Conservation (phyloP, 2,888 invertebrate genomes). For the Brachyopa scutellaris region DNA sequence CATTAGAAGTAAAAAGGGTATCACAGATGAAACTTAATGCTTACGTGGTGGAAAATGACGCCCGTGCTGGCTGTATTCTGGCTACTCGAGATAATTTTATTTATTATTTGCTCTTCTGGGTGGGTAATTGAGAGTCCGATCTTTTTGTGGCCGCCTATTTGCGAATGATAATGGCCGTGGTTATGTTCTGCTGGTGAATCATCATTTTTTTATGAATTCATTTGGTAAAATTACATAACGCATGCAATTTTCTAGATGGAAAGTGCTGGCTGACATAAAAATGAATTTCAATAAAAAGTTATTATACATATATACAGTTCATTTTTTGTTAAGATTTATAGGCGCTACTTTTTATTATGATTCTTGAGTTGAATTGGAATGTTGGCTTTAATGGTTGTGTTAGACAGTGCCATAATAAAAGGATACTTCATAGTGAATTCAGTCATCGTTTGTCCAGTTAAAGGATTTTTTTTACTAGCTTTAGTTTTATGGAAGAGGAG, state of each 20-base stretch:
- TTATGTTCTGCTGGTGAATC: conserved; percentile 44
- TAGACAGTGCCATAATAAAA: no score
- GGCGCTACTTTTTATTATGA: no score
- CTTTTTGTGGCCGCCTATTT: conserved; percentile 47
- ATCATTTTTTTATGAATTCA: conserved; percentile 65
- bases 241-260: conserved; percentile 54
- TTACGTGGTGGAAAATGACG: conserved; percentile 59
- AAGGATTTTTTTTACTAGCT: no score
- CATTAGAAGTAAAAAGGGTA: conserved; percentile 70
- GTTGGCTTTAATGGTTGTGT: no score
- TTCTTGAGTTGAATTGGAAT: no score
- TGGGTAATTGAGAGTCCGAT: conserved; percentile 61
- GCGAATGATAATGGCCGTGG: conserved; percentile 60
- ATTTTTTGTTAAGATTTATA: not conserved
- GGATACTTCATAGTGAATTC: no score
- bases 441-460: no score
- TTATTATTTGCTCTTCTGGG: conserved; percentile 47
- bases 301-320: no score
- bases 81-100: conserved; percentile 67
- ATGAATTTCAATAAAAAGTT: conserved; percentile 53
- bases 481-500: no score
- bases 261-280: conserved; percentile 55
- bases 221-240: conserved; percentile 44
- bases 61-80: conserved; percentile 13
- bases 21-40: conserved; percentile 64